Evolutionary conservation across 2,888 invertebrate genomes (phyloP), one percentile per base, ranked within the genome.

Genomic region (Nudaria mundana): DNA sequence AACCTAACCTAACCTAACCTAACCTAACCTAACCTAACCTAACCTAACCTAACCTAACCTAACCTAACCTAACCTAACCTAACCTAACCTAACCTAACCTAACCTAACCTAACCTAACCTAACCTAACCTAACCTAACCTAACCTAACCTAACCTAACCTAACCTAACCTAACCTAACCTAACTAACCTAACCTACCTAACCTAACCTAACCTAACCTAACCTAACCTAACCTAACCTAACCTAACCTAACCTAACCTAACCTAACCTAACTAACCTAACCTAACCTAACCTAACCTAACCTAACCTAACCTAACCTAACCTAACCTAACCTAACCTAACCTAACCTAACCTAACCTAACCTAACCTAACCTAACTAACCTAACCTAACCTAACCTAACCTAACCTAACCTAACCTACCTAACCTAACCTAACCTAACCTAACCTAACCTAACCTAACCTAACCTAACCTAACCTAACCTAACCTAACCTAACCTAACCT

Each of bases 1-100:
- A 44, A 48, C 48, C 42, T 45, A 45, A 48, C 48, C 41, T 49
- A 49, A 43, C 44, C 44, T 26, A 26, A 26, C 26, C 26, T 26
- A 26, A 26, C 26, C 26, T 26, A 26, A 26, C 24, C 24, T 45
- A 44, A 46, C 47, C 47, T 47, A 47, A 47, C 47, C 47, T 37
- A 37, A 37, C 24, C 24, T 10, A 40, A 40, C 40, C 37, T 30
- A 22, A 33, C 30, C 24, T 30, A 30, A 22, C 22, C 30, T 22
- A 16, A 22, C 30, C 24, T 23, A 25, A 33, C 32, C 24, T 31
- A 31, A 32, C 32, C 32, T 33, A 33, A 33, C 32, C 22, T 22
- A 33, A 23, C 33, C 32, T 33, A 33, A 33, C 32, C 32, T 33
- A 33, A 33, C 29, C 24, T 23, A 30, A 37, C 24, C 30, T 23